A percentile compares a stretch with the other conserved stretches of the same genome.
These are phyloP conservation scores for Archaeoteleia sp. DNA, from an alignment of 2,888 invertebrate species.

Conservation along the genomic window DNA sequence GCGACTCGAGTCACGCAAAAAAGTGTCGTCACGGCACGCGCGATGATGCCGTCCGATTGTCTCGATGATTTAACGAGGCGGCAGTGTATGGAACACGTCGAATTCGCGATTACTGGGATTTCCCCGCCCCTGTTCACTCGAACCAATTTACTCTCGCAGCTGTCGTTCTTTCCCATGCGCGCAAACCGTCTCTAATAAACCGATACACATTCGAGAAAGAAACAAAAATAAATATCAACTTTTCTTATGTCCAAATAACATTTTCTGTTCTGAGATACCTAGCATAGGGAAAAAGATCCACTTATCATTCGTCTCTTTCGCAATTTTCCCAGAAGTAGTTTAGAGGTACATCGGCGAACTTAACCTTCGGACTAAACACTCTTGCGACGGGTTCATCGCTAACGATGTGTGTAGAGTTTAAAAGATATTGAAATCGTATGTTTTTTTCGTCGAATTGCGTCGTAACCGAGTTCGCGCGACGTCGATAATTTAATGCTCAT, in stretches of 20 bases:
- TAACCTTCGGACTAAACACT: neutral
- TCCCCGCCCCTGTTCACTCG: slow-evolving; percentile 43
- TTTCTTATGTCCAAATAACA: slow-evolving; percentile 22
- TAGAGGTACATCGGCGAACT: neutral
- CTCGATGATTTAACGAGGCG: slow-evolving; percentile 61
- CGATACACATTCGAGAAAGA: slow-evolving; percentile 16
- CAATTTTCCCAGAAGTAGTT: slow-evolving; percentile 24
- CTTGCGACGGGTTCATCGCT: too few relatives aligned
- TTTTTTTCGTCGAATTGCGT: too few relatives aligned
- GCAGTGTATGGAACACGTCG: slow-evolving; percentile 47
- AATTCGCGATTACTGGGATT: slow-evolving; percentile 56
- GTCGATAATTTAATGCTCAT: too few relatives aligned
- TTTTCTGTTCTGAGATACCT: slow-evolving; percentile 12
- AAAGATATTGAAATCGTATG: too few relatives aligned
- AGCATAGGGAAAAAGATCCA: slow-evolving; percentile 1
- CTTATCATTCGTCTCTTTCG: slow-evolving; percentile 27
- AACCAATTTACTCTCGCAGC: slow-evolving; percentile 62
- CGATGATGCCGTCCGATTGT: slow-evolving; percentile 54
- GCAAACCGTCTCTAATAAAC: slow-evolving; percentile 55
- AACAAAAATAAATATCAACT: slow-evolving; percentile 40
- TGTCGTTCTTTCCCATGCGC: slow-evolving; percentile 47
- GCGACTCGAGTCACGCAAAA: slow-evolving; percentile 29
- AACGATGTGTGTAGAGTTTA: too few relatives aligned
- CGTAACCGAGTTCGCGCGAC: too few relatives aligned
- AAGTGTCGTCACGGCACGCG: slow-evolving; percentile 42